Percentiles rank a stretch among this genome's conserved stretches.
phyloP scores from a whole-genome alignment of 2,797 vertebrate species.

The Hemibagrus guttatus region DNA sequence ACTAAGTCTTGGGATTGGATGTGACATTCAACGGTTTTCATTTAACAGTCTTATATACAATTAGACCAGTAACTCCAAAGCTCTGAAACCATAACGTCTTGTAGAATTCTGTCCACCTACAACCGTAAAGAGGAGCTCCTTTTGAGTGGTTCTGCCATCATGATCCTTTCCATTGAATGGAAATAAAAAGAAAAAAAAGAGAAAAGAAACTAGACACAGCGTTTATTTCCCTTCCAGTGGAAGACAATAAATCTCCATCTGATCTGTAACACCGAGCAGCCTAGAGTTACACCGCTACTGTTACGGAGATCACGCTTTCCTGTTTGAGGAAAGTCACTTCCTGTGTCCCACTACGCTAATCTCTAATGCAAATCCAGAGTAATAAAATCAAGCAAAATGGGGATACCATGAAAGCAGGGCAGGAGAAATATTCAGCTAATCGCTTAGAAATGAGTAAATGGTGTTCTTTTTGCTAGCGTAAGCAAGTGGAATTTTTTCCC shows the following conservation, averaged over 20 bases:
- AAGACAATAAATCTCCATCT: constrained; percentile 71
- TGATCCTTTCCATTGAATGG: constrained; percentile 50
- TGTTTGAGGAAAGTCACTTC: constrained; percentile 60
- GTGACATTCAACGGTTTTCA: constrained; percentile 53
- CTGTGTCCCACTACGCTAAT: constrained; percentile 43
- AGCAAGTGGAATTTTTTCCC: not conserved
- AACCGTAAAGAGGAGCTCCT: constrained; percentile 20
- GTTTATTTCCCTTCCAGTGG: constrained; percentile 78
- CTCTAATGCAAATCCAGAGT: constrained; percentile 37
- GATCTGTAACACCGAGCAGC: constrained; percentile 37
- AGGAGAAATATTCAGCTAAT: constrained; percentile 24
- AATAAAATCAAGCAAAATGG: constrained; percentile 13
- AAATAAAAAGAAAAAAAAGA: constrained; percentile 51
- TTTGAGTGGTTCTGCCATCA: constrained; percentile 34
- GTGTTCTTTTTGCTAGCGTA: constrained; percentile 32
- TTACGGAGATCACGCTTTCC: constrained; percentile 50
- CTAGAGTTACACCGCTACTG: constrained; percentile 40
- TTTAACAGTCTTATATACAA: constrained; percentile 50
- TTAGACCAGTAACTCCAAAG: constrained; percentile 47
- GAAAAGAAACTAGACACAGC: constrained; percentile 57
- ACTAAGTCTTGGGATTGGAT: constrained; percentile 57
- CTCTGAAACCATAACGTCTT: constrained; percentile 38
- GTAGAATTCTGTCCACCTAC: constrained; percentile 28
- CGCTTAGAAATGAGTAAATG: not conserved
- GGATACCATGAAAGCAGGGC: constrained; percentile 18